Conservation (phyloP, 2,113 vertebrate species). For the Phalacrocorax pelagicus region DNA sequence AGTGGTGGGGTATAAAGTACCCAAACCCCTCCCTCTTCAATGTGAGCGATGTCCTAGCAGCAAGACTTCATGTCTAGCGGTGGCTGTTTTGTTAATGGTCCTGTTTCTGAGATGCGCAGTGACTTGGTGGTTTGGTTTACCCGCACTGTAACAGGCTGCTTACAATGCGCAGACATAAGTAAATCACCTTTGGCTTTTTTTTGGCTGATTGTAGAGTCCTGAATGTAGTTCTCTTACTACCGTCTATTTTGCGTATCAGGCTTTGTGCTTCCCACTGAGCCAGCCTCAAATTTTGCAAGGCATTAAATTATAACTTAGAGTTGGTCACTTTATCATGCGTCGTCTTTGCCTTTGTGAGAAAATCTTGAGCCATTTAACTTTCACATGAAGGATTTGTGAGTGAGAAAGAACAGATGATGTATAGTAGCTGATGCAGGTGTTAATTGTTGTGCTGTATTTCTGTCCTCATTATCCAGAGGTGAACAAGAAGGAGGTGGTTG, state of each 20-base stretch:
- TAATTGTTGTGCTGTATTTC: background rate
- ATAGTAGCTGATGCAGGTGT: background rate
- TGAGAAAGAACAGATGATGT: too few relatives aligned
- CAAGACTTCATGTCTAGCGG: background rate
- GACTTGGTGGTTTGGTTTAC: background rate
- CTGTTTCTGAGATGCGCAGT: fast-evolving
- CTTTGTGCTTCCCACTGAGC: background rate
- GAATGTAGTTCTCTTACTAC: background rate
- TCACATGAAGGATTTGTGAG: fast-evolving
- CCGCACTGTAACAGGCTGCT: background rate
- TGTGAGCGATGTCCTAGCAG: background rate
- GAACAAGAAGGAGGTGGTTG: conserved; percentile 98
- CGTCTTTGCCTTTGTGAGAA: background rate
- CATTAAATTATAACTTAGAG: background rate
- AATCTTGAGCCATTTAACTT: background rate
- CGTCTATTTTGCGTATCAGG: fast-evolving
- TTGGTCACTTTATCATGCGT: fast-evolving
- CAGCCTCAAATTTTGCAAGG: background rate
- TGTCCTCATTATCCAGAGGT: conserved; percentile 81
- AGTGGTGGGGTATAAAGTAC: background rate
- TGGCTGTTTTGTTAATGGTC: background rate
- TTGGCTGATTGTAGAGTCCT: background rate
- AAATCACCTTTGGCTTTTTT: fast-evolving
- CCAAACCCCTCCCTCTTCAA: background rate
- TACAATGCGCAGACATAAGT: background rate